These are phyloP conservation scores for Centropus bengalensis DNA, from an alignment of 2,113 vertebrate genomes.

Conservation along the genomic window DNA sequence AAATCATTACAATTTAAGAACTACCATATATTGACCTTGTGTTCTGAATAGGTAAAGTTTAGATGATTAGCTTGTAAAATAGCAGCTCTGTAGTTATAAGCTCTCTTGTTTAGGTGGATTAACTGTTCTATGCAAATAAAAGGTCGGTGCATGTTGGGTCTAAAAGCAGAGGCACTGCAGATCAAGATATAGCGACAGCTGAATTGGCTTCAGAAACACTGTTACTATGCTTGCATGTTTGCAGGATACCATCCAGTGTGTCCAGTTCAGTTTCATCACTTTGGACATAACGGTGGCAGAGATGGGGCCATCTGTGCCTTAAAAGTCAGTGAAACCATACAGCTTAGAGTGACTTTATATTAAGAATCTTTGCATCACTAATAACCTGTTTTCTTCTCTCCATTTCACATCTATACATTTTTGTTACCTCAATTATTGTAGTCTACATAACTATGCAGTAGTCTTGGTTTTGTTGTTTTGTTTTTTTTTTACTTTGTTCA, in stretches of 20 bases:
- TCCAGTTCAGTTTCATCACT: not conserved
- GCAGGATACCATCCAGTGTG: not conserved
- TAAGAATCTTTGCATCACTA: not conserved
- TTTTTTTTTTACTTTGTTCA: not conserved
- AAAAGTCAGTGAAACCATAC: not conserved
- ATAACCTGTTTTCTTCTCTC: not conserved
- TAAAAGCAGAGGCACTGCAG: not conserved
- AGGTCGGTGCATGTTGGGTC: not conserved
- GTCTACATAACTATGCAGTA: not conserved
- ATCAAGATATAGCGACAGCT: constrained; percentile 45
- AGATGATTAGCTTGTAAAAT: not conserved
- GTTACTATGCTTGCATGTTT: constrained; percentile 7
- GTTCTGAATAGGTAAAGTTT: not conserved
- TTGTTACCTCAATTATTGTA: not conserved
- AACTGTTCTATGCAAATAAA: constrained; percentile 32
- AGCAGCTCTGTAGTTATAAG: not conserved
- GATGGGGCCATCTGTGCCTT: not conserved
- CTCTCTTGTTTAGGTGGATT: constrained; percentile 31
- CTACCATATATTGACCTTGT: not conserved
- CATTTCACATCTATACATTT: not conserved
- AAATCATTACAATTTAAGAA: not conserved
- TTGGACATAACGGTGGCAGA: not conserved
- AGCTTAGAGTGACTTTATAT: not conserved
- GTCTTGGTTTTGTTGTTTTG: not conserved
- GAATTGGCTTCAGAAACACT: not conserved